phyloP scores from a whole-genome alignment of 2,888 invertebrate species.

The Ischnura elegans region DNA sequence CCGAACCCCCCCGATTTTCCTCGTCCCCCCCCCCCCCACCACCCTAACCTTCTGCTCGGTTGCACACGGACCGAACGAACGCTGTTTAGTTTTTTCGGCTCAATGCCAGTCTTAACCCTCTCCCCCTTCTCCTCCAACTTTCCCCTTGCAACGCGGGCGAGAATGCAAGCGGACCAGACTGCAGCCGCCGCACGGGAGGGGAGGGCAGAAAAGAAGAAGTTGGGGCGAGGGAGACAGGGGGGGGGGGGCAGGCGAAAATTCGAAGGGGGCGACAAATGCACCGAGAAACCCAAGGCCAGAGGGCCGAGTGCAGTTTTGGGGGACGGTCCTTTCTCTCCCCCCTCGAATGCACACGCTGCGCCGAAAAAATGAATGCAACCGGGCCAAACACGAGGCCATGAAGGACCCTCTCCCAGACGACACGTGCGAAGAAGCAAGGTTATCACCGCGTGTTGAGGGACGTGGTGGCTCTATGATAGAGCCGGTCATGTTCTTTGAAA shows the following conservation, averaged over 20 bases:
- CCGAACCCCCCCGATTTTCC: background rate
- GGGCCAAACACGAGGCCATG: background rate
- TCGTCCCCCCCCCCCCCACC: background rate
- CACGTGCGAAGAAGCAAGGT: conserved; percentile 10
- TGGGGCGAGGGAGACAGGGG: background rate
- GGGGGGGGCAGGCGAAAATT: background rate
- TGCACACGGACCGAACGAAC: conserved; percentile 28
- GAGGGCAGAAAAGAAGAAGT: background rate
- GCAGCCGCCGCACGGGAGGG: background rate
- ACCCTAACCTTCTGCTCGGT: conserved; percentile 3
- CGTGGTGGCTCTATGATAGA: background rate
- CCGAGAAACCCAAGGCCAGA: background rate
- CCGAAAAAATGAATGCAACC: background rate
- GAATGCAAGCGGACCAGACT: conserved; percentile 26
- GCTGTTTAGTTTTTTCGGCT: conserved; percentile 19
- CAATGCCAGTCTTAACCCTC: conserved; percentile 5
- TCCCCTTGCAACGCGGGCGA: background rate
- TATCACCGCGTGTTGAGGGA: background rate
- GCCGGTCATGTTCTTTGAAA: background rate
- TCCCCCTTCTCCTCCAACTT: background rate
- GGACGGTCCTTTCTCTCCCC: conserved; percentile 2
- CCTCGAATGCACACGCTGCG: background rate
- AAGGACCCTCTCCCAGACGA: background rate
- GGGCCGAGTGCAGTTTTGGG: background rate
- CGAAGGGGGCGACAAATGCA: background rate